These are phyloP conservation scores for Herpetotheres cachinnans DNA, from an alignment of 2,113 vertebrate species.

Conservation along the genomic window DNA sequence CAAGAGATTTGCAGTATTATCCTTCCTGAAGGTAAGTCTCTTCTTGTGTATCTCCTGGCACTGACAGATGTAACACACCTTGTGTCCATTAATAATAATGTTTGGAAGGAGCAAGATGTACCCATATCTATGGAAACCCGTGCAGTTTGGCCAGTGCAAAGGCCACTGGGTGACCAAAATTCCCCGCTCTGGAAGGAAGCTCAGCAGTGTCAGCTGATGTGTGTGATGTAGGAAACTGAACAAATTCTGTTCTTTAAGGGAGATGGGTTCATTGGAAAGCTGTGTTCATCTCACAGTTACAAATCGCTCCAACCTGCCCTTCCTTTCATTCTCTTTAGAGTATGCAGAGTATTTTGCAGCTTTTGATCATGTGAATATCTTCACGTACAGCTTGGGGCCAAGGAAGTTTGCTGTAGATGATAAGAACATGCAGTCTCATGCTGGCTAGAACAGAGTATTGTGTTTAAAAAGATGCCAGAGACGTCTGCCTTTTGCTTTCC, in stretches of 20 bases:
- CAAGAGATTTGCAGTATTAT: constrained; percentile 78
- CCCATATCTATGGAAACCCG: not conserved
- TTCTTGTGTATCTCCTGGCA: not conserved
- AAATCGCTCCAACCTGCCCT: not conserved
- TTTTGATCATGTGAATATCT: not conserved
- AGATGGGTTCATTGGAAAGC: not conserved
- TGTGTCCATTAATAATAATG: not conserved
- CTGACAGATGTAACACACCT: not conserved
- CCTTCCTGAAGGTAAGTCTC: constrained; percentile 80
- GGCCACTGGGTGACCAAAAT: fast-evolving
- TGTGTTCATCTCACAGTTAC: not conserved
- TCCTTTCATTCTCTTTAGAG: not conserved
- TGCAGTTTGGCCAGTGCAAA: not conserved
- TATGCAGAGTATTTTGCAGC: not conserved
- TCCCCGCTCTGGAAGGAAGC: not conserved
- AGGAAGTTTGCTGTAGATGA: not conserved
- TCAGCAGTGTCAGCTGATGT: not conserved
- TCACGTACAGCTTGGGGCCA: not conserved
- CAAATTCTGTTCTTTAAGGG: not conserved
- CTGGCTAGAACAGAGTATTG: not conserved
- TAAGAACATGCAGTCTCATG: not conserved
- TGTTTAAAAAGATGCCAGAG: not conserved
- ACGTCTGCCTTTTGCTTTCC: not conserved
- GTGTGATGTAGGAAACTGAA: not conserved
- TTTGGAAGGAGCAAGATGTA: not conserved